Conservation (phyloP, 2,113 vertebrate species). For the Macroglossus sobrinus region DNA sequence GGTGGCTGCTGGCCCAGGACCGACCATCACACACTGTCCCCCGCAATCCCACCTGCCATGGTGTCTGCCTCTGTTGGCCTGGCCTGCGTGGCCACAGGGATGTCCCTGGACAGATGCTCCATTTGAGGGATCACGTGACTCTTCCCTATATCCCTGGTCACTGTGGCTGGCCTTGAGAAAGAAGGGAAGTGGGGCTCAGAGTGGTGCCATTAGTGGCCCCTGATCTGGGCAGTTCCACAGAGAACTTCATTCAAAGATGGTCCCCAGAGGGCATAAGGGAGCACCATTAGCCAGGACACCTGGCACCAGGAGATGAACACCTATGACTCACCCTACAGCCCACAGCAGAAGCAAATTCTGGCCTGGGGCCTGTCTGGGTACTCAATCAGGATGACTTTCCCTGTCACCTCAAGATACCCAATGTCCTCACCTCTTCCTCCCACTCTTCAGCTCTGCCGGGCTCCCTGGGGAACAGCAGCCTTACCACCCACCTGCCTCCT, state of each 20-base stretch:
- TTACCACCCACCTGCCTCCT: neutral
- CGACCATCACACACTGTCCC: neutral
- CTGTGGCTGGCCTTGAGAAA: neutral
- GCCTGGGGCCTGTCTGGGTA: neutral
- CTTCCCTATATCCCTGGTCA: neutral
- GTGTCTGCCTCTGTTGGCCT: neutral
- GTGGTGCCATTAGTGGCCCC: neutral
- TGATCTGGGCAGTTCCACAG: neutral
- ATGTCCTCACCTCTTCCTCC: neutral
- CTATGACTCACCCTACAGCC: too few species aligned
- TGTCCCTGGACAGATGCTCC: neutral
- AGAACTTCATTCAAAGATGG: neutral
- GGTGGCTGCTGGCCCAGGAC: neutral
- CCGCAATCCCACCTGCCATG: neutral
- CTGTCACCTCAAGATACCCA: neutral
- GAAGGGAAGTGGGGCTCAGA: neutral
- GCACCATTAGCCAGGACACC: neutral
- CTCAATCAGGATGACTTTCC: neutral
- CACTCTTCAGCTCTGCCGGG: neutral
- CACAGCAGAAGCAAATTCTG: neutral
- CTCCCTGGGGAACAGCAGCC: neutral
- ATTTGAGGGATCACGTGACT: fast-evolving
- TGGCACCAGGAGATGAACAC: too few species aligned
- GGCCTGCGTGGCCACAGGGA: neutral
- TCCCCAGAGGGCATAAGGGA: neutral